phyloP scores from a whole-genome alignment of 2,113 vertebrate genomes.

The Rhodinocichla rosea region DNA sequence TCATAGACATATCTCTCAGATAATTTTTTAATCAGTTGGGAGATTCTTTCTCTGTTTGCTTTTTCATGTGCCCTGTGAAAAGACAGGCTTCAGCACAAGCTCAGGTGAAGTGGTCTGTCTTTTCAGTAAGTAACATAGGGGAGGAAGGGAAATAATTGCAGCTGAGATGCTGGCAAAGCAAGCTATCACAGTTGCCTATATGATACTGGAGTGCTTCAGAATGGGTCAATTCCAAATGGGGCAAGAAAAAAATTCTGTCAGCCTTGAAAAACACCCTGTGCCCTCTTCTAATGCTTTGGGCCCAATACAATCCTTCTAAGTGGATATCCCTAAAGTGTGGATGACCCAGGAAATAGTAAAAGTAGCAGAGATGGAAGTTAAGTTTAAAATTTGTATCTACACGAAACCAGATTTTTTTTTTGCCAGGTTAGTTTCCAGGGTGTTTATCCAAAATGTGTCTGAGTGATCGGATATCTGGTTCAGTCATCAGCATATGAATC shows the following conservation, averaged over 20 bases:
- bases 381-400: not conserved
- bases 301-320: not conserved
- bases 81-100: not conserved
- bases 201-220: not conserved
- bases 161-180: not conserved
- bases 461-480: not conserved
- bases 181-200: not conserved
- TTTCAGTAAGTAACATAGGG: not conserved
- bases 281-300: not conserved
- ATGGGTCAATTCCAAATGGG: not conserved
- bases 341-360: not conserved
- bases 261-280: not conserved
- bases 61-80: not conserved
- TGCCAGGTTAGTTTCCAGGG: not conserved
- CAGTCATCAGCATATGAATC: not conserved
- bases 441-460: not conserved
- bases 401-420: not conserved
- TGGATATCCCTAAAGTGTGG: not conserved
- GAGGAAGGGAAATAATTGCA: not conserved
- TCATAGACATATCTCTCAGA: not conserved
- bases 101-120: not conserved
- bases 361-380: not conserved
- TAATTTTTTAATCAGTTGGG: not conserved
- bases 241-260: not conserved
- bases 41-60: not conserved